Conservation (phyloP, 2,113 vertebrate genomes). For the Lepus americanus region DNA sequence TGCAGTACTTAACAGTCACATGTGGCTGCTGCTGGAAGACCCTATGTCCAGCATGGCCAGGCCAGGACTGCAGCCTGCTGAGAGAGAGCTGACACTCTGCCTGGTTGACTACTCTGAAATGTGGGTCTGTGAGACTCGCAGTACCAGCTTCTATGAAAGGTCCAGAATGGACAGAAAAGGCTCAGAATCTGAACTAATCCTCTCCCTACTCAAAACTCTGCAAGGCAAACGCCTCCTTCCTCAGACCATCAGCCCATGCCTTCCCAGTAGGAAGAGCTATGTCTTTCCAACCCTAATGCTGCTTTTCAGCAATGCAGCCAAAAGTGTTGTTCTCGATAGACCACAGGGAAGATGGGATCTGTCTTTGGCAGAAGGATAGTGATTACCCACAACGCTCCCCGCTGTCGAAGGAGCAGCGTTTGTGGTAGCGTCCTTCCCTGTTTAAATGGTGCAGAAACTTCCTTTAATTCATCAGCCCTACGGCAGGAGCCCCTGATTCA, state of each 20-base stretch:
- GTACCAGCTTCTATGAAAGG: not conserved
- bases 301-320: slow-evolving; percentile 11
- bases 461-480: slow-evolving; percentile 19
- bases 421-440: not conserved
- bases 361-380: slow-evolving; percentile 40
- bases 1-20: too few species aligned
- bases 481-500: not conserved
- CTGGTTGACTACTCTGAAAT: not conserved
- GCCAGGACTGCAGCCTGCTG: not conserved
- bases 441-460: slow-evolving; percentile 61
- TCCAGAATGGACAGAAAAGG: not conserved
- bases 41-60: not conserved
- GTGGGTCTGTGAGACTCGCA: too few species aligned
- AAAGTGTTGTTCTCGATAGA: slow-evolving; percentile 58
- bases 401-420: slow-evolving; percentile 52
- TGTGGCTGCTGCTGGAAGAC: not conserved
- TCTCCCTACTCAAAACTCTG: not conserved
- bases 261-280: not conserved
- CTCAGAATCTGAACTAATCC: not conserved
- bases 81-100: not conserved
- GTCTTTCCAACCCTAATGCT: not conserved
- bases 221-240: not conserved
- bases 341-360: slow-evolving; percentile 32
- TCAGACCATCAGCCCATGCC: not conserved
- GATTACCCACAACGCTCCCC: slow-evolving; percentile 49